Conservation (phyloP, 1,140 invertebrate genomes). For the Nasonia giraulti region DNA sequence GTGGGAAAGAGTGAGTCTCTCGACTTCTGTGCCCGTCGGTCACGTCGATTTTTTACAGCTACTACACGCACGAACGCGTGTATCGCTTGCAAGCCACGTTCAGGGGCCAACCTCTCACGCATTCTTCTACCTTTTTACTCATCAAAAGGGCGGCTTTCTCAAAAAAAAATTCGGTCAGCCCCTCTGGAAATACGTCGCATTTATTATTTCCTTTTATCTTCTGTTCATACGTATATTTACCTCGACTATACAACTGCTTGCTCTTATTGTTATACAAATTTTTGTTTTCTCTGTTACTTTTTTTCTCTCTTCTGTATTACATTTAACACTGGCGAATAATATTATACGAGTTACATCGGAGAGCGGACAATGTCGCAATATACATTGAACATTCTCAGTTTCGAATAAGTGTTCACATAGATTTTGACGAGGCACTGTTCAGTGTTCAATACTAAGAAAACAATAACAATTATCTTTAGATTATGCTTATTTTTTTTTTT, state of each 20-base stretch:
- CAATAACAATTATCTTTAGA: slow-evolving; percentile 69
- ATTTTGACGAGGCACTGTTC: slow-evolving; percentile 73
- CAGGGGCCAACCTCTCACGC: neutral
- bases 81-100: slow-evolving; percentile 11
- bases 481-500: slow-evolving; percentile 58
- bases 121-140: neutral
- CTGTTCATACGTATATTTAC: slow-evolving; percentile 25
- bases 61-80: neutral
- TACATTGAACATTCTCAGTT: slow-evolving; percentile 66
- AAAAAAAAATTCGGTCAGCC: neutral
- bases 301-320: slow-evolving; percentile 29
- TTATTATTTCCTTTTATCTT: slow-evolving; percentile 11
- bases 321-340: slow-evolving; percentile 66
- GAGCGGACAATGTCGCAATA: slow-evolving; percentile 63
- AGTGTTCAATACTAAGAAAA: slow-evolving; percentile 71
- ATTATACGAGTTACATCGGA: slow-evolving; percentile 61
- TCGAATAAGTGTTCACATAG: slow-evolving; percentile 68
- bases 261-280: slow-evolving; percentile 40
- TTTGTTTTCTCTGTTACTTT: slow-evolving; percentile 51
- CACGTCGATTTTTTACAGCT: slow-evolving; percentile 28
- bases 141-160: neutral
- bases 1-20: neutral
- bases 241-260: slow-evolving; percentile 39
- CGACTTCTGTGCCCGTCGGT: neutral
- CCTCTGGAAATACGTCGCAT: neutral